Evolutionary conservation across 2,113 vertebrate genomes (phyloP).

Genomic region (Empidonax traillii): DNA sequence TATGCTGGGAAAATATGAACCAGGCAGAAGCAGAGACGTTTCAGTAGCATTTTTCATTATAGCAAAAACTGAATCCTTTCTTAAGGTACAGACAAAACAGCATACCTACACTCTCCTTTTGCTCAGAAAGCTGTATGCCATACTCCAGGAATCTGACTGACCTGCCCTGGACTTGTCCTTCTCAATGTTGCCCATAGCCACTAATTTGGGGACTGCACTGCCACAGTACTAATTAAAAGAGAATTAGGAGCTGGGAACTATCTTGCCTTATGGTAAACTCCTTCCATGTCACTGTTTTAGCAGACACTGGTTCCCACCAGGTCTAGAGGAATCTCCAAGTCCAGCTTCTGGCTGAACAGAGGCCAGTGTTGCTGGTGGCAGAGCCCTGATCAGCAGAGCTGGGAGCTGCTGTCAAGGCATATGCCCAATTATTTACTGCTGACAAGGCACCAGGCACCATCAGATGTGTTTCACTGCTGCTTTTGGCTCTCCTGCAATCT

Average conservation of each 20-base stretch:
- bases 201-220: too few relatives aligned
- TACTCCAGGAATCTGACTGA: background rate
- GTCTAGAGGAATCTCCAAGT: fast-evolving
- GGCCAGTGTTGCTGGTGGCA: fast-evolving
- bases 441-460: background rate
- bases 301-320: background rate
- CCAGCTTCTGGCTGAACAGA: background rate
- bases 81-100: background rate
- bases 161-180: background rate
- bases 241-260: background rate
- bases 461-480: fast-evolving
- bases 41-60: background rate
- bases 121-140: background rate
- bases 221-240: fast-evolving
- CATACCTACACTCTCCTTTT: fast-evolving
- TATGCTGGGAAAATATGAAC: background rate
- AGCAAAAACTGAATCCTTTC: background rate
- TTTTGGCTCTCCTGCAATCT: background rate
- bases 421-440: background rate
- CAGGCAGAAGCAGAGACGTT: background rate
- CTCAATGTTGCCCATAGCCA: background rate
- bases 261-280: background rate
- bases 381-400: background rate
- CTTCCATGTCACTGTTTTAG: background rate
- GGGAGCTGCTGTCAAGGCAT: background rate